Evolutionary conservation across 1,140 invertebrate genomes (phyloP), one percentile per base, ranked within the genome.

Genomic region (Neelides sp.): DNA sequence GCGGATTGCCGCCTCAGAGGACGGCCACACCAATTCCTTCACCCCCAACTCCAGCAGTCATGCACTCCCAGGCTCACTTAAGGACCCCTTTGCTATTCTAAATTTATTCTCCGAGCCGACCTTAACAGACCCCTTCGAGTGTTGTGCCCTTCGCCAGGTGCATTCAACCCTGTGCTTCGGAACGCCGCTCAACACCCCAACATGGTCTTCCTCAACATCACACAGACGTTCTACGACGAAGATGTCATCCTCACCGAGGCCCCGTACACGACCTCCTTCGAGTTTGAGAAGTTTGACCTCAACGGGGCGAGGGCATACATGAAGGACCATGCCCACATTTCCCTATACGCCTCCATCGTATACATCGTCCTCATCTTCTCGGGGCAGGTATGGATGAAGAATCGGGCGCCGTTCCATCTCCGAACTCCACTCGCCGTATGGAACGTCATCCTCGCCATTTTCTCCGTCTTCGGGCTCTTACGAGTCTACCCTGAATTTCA

Each of bases 331-430:
- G 98, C 93, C 93, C 86, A 84, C 32, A 79, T 83, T 64, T 86
- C 85, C 37, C 87, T 97, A 68, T 91, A 88, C 64, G 88, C 85
- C 66, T 82, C 86, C 40, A 83, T 81, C 48, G 71, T 90, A 52
- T 98, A 99, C 65, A 85, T 98, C 78, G 73, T 92, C 17, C 71
- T 92, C 27, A 89, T 99, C 64, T 97, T 94, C 69, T 82, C 80
- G 47, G 88, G 89, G 20, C 87, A 94, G 68, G 77, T 82, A 62
- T 84, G 83, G 61, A 98, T 99, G 95, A 78, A 85, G 61, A 82
- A 79, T 63, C 76, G 93, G 57, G 79, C 82, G 35, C 80, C 82
- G 64, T 97, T 87, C 69, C 80, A 93, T 65, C 71, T 98, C 7
- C 74, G 86, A 54, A 78, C 83, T 19, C 77, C 83, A 3, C 72